Evolutionary conservation across 2,113 vertebrate genomes (phyloP), one percentile per base, ranked within the genome.

Genomic region (Plotosus lineatus): DNA sequence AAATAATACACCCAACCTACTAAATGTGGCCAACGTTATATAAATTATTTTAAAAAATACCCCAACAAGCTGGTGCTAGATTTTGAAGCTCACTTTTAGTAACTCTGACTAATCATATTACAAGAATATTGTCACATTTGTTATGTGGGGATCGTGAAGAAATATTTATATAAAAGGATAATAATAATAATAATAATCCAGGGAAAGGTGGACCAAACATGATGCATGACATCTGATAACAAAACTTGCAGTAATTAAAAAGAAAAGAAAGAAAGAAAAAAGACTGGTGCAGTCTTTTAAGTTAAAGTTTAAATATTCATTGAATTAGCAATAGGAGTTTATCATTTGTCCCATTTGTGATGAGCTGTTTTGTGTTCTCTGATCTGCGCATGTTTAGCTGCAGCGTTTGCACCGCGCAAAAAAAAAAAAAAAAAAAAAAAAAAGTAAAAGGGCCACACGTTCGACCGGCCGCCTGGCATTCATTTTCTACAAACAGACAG

Each of bases 401-500:
- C 50, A 56, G 4, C 14, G 36, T 79, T 28, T 80, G 66, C 78
- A 58, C n/a, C 50, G 36, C 38, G 65, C 63, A 69, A 28, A 48
- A 72, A 63, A 26, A 55, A 23, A 73, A 63, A 71, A 69, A 28
- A 48, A 72, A 63, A 26, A 55, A 23, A 73, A 63, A 71, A n/a
- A n/a, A n/a, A n/a, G n/a, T n/a, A n/a, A n/a, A n/a, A n/a, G n/a
- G 74, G 75, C 36, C 58, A 83, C 68, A 78, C 31, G 33, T 63
- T 73, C 48, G 26, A 31, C 42, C 61, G n/a, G 42, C 88, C 51
- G 79, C 92, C 92, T 91, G 85, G 90, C 83, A 65, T 88, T 85
- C 83, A 84, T 86, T 89, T 89, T 68, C 72, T 82, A 82, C 65
- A 88, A 85, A 84, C 86, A 87, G 88, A 90, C 90, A 88, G 87